Evolutionary conservation across 2,113 vertebrate species (phyloP), one percentile per base, ranked within the genome.

Genomic region (Heliornis fulica): DNA sequence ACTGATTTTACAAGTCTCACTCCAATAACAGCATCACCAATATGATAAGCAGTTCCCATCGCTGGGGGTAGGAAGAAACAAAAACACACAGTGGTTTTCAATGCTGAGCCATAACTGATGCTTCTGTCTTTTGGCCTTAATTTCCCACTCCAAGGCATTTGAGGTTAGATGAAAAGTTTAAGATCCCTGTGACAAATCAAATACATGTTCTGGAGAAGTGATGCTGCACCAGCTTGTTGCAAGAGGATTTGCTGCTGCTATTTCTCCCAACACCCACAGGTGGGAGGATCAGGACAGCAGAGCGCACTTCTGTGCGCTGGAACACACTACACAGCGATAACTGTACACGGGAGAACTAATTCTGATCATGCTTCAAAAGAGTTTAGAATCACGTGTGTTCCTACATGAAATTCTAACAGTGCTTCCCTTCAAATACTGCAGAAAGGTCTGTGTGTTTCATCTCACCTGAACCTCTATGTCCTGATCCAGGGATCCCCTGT

Each of bases 341-440:
- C 0, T 0, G 5, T 3, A 21, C 36, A 45, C 0, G 0, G n/a
- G 6, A 48, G 5, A 81, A 38, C 32, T 48, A 40, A 15, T 2
- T 32, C 56, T 20, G 11, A 57, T 5, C 75, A 40, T 0, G 0
- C 71, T 22, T 8, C 14, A 28, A 11, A 75, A 45, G 5, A 34
- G 38, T 32, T 36, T 15, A n/a, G 31, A 60, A 40, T 38, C 28
- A 26, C 22, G 13, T 4, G 10, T 4, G 23, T 17, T 71, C 20
- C 7, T 5, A 31, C 10, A 25, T 48, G 25, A 53, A 50, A 60
- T 56, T 84, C 64, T 51, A 15, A 2, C 40, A 46, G 15, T 2
- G 13, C 8, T 63, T 83, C 54, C 38, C 16, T 92, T 74, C 15
- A 13, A 45, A 38, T 22, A 68, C 0, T 20, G 28, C n/a, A 64